Evolutionary conservation across 92 coral and sea anemone genomes (phyloP).

Genomic region (Paragorgia papillata): DNA sequence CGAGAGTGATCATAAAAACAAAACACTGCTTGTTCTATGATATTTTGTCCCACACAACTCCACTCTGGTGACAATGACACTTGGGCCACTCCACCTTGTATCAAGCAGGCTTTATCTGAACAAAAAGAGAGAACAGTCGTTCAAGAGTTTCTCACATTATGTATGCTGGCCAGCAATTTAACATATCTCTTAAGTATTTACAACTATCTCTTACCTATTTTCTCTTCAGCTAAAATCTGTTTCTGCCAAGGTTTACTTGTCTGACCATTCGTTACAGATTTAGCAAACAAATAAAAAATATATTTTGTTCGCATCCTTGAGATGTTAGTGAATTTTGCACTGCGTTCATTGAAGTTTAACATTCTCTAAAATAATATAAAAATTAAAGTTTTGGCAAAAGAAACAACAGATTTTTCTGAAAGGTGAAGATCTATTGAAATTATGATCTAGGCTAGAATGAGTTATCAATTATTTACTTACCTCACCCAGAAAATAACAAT

Average conservation of each 20-base stretch:
- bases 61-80: not conserved
- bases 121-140: not conserved
- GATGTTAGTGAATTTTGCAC: not conserved
- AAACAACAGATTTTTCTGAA: not conserved
- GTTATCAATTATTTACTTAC: constrained; percentile 30
- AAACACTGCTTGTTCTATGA: not conserved
- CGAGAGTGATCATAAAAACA: not conserved
- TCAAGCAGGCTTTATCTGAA: not conserved
- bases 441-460: no score
- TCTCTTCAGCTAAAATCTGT: not conserved
- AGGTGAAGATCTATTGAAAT: no score
- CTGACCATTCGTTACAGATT: not conserved
- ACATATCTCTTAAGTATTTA: no score
- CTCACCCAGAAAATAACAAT: constrained; percentile 9
- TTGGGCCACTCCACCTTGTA: not conserved
- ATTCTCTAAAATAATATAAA: not conserved
- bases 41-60: not conserved
- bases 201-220: not conserved
- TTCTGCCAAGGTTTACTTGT: constrained; percentile 1
- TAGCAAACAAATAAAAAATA: not conserved
- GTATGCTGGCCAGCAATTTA: no score
- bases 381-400: no score
- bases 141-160: no score
- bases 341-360: not conserved
- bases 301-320: not conserved